Base-by-base conservation (phyloP, 2,797 vertebrate genomes). In the Betta splendens region DNA sequence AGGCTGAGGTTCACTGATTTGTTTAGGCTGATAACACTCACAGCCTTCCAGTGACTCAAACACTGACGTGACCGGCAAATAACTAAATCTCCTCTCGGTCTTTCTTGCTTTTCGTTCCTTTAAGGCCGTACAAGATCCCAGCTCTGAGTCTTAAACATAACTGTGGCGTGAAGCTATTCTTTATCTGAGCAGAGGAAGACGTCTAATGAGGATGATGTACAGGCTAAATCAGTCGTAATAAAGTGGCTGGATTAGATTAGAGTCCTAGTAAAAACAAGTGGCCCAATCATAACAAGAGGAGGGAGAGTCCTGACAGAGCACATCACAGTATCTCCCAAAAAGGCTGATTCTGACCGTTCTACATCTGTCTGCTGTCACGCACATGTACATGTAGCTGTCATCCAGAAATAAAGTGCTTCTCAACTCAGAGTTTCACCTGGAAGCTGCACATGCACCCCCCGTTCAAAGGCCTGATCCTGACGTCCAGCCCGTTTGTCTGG, bases 21-120 rank as follows among this genome's bases (percentile, higher is more conserved):
- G 86, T 91, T 89, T 85, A 75, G 80, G 91, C 93, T 96, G 95
- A 97, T 97, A 96, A 96, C 94, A 94, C 94, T 94, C 94, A 92
- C 91, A 87, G 93, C 88, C 92, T 75, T 50, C 4, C 53, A 54
- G 72, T 67, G 72, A 64, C 79, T 77, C 70, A 48, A 64, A 77
- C 23, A 57, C 36, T 52, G 71, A 79, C 61, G 75, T 64, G 72
- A 74, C 73, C 72, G 77, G 75, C 84, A 83, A 80, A 80, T 75
- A 79, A 84, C 71, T 72, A 37, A n/a, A 40, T 38, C 42, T 55
- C 74, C 26, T 47, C 38, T 67, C 60, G 60, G 32, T 92, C 93
- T 31, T 86, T 81, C 79, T 89, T 92, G 93, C 26, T 64, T 29
- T 48, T 17, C 28, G n/a, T 69, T 74, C 59, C 68, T 67, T 45